phyloP scores from a whole-genome alignment of 2,888 invertebrate genomes.

The Apantesis nais region DNA sequence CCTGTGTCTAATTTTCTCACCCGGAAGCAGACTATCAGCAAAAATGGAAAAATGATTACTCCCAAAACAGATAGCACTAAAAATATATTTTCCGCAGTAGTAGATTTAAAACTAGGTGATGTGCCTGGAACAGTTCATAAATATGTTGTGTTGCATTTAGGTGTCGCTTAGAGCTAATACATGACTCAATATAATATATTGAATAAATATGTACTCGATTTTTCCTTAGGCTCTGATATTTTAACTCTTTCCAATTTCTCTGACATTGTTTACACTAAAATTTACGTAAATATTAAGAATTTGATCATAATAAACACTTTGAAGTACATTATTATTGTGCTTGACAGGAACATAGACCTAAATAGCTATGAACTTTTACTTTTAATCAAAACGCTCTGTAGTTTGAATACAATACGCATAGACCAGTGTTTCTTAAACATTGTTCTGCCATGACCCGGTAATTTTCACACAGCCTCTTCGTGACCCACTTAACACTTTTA shows the following conservation, averaged over 20 bases:
- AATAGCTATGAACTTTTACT: neutral
- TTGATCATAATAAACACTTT: constrained; percentile 1
- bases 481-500: no score
- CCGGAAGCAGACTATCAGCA: constrained; percentile 54
- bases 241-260: neutral
- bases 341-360: neutral
- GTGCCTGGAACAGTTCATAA: constrained; percentile 44
- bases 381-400: neutral
- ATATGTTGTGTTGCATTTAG: neutral
- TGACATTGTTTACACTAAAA: constrained; percentile 9
- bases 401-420: neutral
- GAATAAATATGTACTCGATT: neutral
- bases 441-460: no score
- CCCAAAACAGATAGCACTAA: constrained; percentile 49
- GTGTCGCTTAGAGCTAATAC: neutral
- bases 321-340: no score
- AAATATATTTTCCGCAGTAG: constrained; percentile 53
- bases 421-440: no score
- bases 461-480: no score
- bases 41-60: constrained; percentile 58
- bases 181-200: neutral
- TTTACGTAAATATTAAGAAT: neutral
- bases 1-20: constrained; percentile 42
- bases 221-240: neutral
- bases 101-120: constrained; percentile 34